Evolutionary conservation across 1,140 invertebrate species (phyloP).

Genomic region (Chrysomallon squamiferum): DNA sequence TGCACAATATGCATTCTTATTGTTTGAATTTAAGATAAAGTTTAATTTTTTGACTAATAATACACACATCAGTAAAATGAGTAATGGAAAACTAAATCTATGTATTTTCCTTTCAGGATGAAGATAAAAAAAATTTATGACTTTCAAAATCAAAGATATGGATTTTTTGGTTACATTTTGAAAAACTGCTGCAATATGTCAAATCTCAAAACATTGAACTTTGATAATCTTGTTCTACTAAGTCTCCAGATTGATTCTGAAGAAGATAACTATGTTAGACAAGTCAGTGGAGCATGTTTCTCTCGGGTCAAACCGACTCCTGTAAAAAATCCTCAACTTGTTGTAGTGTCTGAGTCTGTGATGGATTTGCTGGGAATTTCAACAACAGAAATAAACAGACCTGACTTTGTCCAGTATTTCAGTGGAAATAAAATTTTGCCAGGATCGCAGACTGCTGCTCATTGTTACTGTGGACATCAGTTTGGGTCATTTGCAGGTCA

Average conservation of each 20-base stretch:
- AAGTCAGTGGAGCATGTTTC: conserved; percentile 59
- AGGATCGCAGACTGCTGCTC: conserved; percentile 64
- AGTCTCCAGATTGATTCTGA: conserved; percentile 67
- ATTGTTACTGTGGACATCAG: conserved; percentile 77
- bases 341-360: conserved; percentile 67
- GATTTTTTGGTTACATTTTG: background rate
- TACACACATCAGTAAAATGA: too few relatives aligned
- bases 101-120: too few relatives aligned
- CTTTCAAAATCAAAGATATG: too few relatives aligned
- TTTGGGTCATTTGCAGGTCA: conserved; percentile 74
- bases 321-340: conserved; percentile 65
- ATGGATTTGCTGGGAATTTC: conserved; percentile 61
- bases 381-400: conserved; percentile 66
- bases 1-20: too few relatives aligned
- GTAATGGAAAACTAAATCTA: too few relatives aligned
- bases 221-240: conserved; percentile 58
- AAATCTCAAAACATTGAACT: conserved; percentile 56
- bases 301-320: conserved; percentile 68
- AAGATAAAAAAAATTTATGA: too few relatives aligned
- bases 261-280: conserved; percentile 67
- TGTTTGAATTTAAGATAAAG: too few relatives aligned
- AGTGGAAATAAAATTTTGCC: conserved; percentile 61
- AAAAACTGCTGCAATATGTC: conserved; percentile 34
- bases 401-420: conserved; percentile 70
- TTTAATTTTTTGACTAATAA: too few relatives aligned